A percentile compares a stretch with the other conserved stretches of the same genome.
These are phyloP conservation scores for Sebastes umbrosus DNA, from an alignment of 2,797 vertebrate species.

Conservation along the genomic window DNA sequence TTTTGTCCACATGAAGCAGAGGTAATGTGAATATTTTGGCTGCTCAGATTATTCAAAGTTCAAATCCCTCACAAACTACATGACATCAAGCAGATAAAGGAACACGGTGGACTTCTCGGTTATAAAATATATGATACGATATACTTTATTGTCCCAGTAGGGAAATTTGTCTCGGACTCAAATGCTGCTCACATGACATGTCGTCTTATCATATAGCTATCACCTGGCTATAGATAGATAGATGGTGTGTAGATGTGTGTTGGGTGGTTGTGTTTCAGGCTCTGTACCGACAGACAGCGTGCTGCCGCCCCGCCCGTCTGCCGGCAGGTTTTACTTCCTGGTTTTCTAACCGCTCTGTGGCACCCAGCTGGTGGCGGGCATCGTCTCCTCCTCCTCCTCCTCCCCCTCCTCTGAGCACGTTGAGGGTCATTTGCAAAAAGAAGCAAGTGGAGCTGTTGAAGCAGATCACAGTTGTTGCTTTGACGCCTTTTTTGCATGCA, in stretches of 20 bases:
- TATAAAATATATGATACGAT: no score
- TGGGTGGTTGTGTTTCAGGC: conserved; percentile 1
- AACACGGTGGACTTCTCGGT: no score
- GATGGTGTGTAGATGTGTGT: background rate
- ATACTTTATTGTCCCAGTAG: no score
- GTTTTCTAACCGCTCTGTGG: conserved; percentile 38
- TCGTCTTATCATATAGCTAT: no score
- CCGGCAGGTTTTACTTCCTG: conserved; percentile 61
- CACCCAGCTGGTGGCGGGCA: conserved; percentile 35
- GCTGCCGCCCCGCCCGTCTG: background rate
- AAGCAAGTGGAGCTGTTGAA: conserved; percentile 4
- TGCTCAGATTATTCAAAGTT: background rate
- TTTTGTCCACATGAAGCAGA: background rate
- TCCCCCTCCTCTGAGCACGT: background rate
- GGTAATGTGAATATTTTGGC: background rate
- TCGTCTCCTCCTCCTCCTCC: background rate
- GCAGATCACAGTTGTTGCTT: conserved; percentile 29
- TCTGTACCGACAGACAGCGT: background rate
- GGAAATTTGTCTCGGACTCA: no score
- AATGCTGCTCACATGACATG: background rate
- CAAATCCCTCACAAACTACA: no score
- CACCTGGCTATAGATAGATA: no score
- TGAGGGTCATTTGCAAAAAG: conserved; percentile 2
- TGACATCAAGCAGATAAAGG: no score
- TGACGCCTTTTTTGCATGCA: conserved; percentile 53